A percentile compares a stretch with the other conserved stretches of the same genome.
phyloP scores from a whole-genome alignment of 2,888 invertebrate species.

The Oxytorus armatus region DNA sequence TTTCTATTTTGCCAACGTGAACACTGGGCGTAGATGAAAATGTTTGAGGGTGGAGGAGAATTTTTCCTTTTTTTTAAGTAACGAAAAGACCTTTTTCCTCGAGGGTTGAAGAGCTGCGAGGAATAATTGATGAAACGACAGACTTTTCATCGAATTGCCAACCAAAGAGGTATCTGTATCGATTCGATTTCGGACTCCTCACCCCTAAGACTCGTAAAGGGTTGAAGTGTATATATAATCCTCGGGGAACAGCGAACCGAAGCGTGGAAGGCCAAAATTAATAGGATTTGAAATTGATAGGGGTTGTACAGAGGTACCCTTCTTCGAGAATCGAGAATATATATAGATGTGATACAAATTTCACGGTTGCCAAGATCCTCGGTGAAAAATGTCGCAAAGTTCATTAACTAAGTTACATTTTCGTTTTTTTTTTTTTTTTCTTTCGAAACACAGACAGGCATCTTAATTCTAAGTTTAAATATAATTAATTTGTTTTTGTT shows the following conservation, averaged over 20 bases:
- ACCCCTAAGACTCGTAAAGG: conserved; percentile 70
- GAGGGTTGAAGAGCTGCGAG: conserved; percentile 33
- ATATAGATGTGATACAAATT: conserved; percentile 26
- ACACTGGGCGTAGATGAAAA: not conserved
- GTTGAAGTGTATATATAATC: conserved; percentile 72
- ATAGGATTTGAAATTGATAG: conserved; percentile 72
- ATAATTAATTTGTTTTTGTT: not conserved
- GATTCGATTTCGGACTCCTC: conserved; percentile 57
- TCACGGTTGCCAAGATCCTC: not conserved
- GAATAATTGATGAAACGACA: conserved; percentile 51
- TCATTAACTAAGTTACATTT: not conserved
- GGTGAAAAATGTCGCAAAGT: conserved; percentile 9
- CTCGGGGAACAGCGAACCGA: conserved; percentile 69
- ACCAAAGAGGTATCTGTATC: conserved; percentile 35
- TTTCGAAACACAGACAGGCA: too few relatives aligned
- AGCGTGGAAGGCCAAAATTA: conserved; percentile 74
- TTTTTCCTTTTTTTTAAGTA: conserved; percentile 26
- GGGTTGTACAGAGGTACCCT: conserved; percentile 1
- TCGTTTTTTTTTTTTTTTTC: not conserved
- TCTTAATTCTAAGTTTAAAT: not conserved
- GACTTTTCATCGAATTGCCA: conserved; percentile 44
- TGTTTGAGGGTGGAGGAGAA: not conserved
- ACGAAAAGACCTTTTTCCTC: conserved; percentile 4
- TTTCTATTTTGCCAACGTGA: not conserved
- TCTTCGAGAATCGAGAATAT: conserved; percentile 31